Percentiles rank a stretch among this genome's conserved stretches.
phyloP scores from a whole-genome alignment of 2,888 invertebrate species.

The Drosophila antonietae region DNA sequence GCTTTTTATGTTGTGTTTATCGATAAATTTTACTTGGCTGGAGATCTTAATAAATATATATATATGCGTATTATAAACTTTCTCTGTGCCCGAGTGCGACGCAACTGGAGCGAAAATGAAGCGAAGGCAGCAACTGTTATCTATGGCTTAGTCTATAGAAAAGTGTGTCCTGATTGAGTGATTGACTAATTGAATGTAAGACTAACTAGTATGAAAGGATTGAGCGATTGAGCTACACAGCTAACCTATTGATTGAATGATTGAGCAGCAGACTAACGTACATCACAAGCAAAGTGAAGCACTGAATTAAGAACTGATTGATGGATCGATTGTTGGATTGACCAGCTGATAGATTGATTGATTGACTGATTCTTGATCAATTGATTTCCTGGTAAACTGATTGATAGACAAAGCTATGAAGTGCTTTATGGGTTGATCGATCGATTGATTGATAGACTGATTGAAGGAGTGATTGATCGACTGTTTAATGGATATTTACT shows the following conservation, averaged over 20 bases:
- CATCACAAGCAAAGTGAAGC: no score
- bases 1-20: slow-evolving; percentile 31
- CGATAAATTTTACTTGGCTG: slow-evolving; percentile 26
- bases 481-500: no score
- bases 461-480: no score
- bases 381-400: not conserved
- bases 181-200: not conserved
- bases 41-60: slow-evolving; percentile 3
- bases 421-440: no score
- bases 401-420: no score
- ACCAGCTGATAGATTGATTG: not conserved
- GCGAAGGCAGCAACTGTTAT: not conserved
- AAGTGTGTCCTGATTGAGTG: not conserved
- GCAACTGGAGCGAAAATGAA: slow-evolving; percentile 6
- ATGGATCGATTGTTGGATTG: not conserved
- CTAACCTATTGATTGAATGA: not conserved
- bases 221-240: not conserved
- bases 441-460: not conserved
- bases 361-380: no score
- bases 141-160: not conserved
- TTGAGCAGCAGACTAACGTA: not conserved
- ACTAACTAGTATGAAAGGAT: not conserved
- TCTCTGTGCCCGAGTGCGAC: slow-evolving; percentile 25
- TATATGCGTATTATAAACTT: slow-evolving; percentile 27
- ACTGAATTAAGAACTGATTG: not conserved